Base-by-base conservation (phyloP, 2,797 vertebrate species). In the Mastacembelus armatus region DNA sequence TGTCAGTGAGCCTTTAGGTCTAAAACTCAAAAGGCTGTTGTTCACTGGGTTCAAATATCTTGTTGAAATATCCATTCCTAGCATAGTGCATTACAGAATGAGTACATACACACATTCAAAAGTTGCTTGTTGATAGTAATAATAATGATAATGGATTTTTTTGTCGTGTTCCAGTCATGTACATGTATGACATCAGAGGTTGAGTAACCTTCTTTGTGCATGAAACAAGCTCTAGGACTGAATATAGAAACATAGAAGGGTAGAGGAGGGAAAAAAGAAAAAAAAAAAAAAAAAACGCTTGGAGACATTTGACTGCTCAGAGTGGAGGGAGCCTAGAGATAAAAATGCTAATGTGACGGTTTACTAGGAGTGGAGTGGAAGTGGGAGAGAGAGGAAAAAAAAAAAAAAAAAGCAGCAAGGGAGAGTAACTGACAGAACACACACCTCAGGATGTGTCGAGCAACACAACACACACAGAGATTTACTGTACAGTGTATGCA, bases 371-470 rank as follows among this genome's bases (percentile, higher is more conserved):
- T n/a, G 48, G 71, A 74, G 62, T 61, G 69, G 76, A 87, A 77
- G 70, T 44, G 39, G 16, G 12, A 2, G n/a, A 18, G 36, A 5
- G 19, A n/a, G n/a, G n/a, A n/a, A n/a, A n/a, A n/a, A 27, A 9
- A 33, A 26, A 35, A 15, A 56, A 40, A 64, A 56, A 69, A 69
- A 75, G 78, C 78, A 85, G 68, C 52, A 77, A 85, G 62, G 77
- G 69, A 71, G 79, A 76, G 80, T 38, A 18, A 73, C 92, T 91
- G 93, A 76, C 92, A 91, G 92, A 94, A 95, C 94, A 91, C 81
- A 88, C 92, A 94, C 93, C 93, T 94, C 92, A 89, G 90, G 88
- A 91, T 88, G 84, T 57, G 75, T 59, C 54, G 27, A 66, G 76
- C 63, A 47, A 59, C 71, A 50, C 66, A 48, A 40, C 39, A 40